phyloP scores from a whole-genome alignment of 2,797 vertebrate species.

The Clangula hyemalis region DNA sequence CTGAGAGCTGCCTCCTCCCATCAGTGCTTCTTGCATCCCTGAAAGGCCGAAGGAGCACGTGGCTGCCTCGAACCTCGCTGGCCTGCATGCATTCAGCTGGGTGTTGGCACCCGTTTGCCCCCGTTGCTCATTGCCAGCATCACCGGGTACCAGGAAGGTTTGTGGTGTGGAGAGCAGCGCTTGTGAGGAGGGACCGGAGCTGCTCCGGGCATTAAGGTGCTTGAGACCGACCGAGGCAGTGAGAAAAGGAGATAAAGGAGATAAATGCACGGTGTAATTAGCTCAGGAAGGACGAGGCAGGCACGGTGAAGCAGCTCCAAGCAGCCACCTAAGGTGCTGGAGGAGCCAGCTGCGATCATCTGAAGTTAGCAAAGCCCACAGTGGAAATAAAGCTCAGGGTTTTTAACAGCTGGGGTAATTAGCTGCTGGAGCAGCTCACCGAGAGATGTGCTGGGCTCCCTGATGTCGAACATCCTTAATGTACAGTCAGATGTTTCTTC shows the following conservation, averaged over 20 bases:
- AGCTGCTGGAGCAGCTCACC: neutral
- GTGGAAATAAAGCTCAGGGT: neutral
- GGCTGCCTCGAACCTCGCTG: neutral
- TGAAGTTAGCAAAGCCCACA: neutral
- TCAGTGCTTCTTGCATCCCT: neutral
- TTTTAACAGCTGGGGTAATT: neutral
- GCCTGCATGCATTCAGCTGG: rapidly evolving
- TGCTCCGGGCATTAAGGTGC: rapidly evolving
- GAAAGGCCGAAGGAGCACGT: neutral
- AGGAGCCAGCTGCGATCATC: neutral
- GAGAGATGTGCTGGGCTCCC: neutral
- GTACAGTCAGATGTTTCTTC: neutral
- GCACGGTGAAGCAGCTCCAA: neutral
- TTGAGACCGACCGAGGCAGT: neutral
- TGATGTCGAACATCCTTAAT: neutral
- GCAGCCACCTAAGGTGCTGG: neutral
- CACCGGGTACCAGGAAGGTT: neutral
- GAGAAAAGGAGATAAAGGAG: neutral
- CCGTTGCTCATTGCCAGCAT: neutral
- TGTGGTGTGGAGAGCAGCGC: neutral
- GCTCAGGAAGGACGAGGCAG: neutral
- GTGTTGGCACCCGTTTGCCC: rapidly evolving
- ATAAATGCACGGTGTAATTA: neutral
- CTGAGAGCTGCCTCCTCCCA: neutral
- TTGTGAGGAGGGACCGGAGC: neutral